These are phyloP conservation scores for Phanerotoma sp. DNA, from an alignment of 2,888 invertebrate species.

Conservation along the genomic window DNA sequence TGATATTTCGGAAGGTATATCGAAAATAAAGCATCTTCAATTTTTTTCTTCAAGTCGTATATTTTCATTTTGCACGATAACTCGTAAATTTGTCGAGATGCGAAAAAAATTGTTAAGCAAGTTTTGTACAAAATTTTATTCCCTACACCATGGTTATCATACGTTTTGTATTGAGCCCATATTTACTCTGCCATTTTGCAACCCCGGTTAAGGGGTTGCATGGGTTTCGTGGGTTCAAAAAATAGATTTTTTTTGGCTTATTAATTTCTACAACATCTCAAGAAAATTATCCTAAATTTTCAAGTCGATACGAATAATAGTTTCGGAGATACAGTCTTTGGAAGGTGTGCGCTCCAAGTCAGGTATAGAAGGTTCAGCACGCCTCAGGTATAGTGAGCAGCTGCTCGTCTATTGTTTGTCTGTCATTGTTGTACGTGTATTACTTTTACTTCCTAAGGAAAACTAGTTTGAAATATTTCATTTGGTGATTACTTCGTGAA, in stretches of 20 bases:
- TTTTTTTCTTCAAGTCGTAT: no score
- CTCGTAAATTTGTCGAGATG: no score
- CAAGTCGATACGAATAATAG: conserved; percentile 9
- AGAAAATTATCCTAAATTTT: no score
- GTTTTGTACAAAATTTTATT: no score
- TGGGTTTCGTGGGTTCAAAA: conserved; percentile 23
- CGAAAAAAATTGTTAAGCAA: no score
- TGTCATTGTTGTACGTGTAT: conserved; percentile 26
- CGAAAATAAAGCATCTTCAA: no score
- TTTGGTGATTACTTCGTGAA: conserved; percentile 30
- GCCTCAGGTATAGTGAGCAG: conserved; percentile 27
- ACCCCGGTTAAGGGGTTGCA: no score
- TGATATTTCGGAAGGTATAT: no score
- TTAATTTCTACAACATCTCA: conserved; percentile 21
- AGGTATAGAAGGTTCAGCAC: conserved; percentile 26
- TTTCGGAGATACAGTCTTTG: conserved; percentile 28
- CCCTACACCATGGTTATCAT: no score
- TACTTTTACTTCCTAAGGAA: conserved; percentile 20
- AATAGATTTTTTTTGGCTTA: conserved; percentile 19
- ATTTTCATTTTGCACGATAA: no score
- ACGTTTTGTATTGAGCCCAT: no score
- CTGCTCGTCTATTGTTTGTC: conserved; percentile 31
- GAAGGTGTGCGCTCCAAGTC: conserved; percentile 28
- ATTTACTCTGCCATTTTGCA: no score
- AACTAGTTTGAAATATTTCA: conserved; percentile 27